A percentile compares a stretch with the other conserved stretches of the same genome.
These are phyloP conservation scores for Litocranius walleri DNA, from an alignment of 2,113 vertebrate genomes.

Conservation along the genomic window DNA sequence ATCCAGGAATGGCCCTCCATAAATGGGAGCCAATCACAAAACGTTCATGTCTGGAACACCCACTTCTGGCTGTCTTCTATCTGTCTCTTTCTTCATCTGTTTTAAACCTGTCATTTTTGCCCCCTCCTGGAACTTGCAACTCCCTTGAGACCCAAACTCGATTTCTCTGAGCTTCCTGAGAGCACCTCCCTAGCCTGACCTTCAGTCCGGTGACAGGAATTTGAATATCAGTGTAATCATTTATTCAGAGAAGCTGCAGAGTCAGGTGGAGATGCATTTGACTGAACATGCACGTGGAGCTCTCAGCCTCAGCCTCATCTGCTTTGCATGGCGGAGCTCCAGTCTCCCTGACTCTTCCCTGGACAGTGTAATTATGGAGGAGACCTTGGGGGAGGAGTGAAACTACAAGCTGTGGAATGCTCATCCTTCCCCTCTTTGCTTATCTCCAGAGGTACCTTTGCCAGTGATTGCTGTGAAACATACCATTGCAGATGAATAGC, in stretches of 20 bases:
- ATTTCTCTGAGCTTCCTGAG: not conserved
- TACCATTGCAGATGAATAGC: not conserved
- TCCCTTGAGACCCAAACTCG: not conserved
- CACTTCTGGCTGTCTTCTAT: not conserved
- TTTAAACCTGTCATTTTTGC: slow-evolving; percentile 31
- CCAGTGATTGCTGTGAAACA: not conserved
- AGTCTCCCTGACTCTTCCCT: not conserved
- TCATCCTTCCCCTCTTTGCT: not conserved
- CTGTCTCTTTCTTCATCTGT: not conserved
- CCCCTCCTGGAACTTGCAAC: not conserved
- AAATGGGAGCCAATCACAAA: not conserved
- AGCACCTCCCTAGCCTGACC: not conserved
- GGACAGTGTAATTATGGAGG: not conserved
- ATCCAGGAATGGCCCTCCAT: not conserved
- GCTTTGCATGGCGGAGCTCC: not conserved
- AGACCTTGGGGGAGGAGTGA: not conserved
- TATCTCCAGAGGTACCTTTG: not conserved
- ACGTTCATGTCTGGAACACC: not conserved
- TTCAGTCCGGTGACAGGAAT: not conserved
- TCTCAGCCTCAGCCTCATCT: not conserved
- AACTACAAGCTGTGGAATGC: not conserved
- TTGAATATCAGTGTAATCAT: not conserved
- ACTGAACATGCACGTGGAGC: not conserved
- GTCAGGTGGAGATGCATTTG: not conserved
- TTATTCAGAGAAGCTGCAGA: not conserved